Evolutionary conservation across 2,888 invertebrate species (phyloP).

Genomic region (Apamea monoglypha): DNA sequence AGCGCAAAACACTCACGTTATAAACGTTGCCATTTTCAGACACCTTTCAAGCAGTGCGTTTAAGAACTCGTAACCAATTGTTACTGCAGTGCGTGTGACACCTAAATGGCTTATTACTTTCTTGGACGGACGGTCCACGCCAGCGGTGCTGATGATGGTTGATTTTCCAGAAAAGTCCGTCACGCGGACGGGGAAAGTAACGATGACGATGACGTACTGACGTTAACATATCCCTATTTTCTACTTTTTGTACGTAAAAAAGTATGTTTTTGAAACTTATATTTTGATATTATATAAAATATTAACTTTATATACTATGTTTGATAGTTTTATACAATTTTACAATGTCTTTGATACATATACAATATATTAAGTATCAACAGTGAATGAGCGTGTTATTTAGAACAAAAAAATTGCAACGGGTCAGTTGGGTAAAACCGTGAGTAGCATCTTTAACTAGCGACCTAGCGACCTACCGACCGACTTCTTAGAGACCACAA

Average conservation of each 20-base stretch:
- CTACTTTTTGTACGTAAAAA: neutral
- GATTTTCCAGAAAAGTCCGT: neutral
- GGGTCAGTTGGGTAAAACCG: neutral
- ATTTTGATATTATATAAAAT: too few species aligned
- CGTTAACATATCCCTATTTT: neutral
- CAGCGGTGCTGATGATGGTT: neutral
- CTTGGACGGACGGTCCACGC: neutral
- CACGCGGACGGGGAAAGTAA: neutral
- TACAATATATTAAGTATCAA: neutral
- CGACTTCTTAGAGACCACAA: neutral
- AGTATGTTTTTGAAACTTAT: neutral
- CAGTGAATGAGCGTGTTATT: neutral
- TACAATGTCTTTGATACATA: neutral
- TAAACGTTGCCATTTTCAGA: neutral
- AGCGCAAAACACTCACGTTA: neutral
- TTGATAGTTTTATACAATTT: constrained; percentile 7
- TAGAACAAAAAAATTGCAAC: too few species aligned
- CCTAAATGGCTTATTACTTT: neutral
- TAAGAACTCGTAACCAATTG: neutral
- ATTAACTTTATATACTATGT: neutral
- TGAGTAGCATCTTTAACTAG: too few species aligned
- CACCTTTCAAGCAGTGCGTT: neutral
- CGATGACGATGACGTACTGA: neutral
- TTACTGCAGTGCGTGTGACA: neutral
- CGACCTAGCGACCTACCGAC: too few species aligned